Conservation (phyloP, 2,888 invertebrate species). For the Sminthurides aquaticus region DNA sequence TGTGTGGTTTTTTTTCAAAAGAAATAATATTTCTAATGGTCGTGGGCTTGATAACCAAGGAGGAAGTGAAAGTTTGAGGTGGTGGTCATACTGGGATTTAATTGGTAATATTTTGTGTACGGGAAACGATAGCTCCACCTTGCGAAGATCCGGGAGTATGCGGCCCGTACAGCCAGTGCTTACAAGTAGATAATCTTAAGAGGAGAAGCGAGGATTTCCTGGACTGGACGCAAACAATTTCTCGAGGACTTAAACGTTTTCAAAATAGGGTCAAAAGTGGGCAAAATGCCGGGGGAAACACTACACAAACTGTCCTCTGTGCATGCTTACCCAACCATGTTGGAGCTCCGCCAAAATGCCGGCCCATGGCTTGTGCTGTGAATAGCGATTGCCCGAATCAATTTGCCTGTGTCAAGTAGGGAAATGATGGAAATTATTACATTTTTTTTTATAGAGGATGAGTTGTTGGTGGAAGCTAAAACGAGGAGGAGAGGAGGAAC, state of each 20-base stretch:
- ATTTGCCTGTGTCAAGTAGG: conserved; percentile 42
- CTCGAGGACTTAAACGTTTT: conserved; percentile 35
- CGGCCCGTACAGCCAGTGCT: conserved; percentile 41
- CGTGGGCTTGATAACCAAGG: not conserved
- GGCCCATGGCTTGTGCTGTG: conserved; percentile 39
- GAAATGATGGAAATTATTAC: not conserved
- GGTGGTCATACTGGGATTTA: no score
- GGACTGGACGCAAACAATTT: conserved; percentile 30
- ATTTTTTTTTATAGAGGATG: no score
- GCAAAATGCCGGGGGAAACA: conserved; percentile 8
- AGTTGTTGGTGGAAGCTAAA: no score
- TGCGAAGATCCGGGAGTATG: conserved; percentile 43
- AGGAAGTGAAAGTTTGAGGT: not conserved
- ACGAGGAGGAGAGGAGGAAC: no score
- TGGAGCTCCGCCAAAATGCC: conserved; percentile 42
- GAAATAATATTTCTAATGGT: no score
- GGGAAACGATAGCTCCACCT: conserved; percentile 41
- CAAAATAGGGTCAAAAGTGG: conserved; percentile 22
- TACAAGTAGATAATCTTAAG: conserved; percentile 43
- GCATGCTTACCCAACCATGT: conserved; percentile 42
- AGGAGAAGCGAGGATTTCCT: conserved; percentile 37
- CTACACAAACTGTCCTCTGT: conserved; percentile 40
- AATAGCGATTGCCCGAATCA: conserved; percentile 41
- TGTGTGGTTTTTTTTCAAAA: no score
- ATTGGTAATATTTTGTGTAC: no score